Conservation (phyloP, 2,113 vertebrate genomes). For the Salminus brasiliensis region DNA sequence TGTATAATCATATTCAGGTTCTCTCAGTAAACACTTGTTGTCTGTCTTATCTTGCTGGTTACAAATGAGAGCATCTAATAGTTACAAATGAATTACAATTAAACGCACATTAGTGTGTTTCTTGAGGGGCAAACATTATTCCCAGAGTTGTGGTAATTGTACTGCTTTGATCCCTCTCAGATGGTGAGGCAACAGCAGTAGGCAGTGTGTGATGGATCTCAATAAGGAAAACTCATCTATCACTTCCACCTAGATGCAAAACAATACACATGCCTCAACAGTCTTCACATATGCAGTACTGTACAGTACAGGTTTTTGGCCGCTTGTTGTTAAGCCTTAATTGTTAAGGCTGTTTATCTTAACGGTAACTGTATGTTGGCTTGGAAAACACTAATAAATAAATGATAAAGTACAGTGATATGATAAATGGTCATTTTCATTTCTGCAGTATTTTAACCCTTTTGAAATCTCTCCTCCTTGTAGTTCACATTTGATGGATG, state of each 20-base stretch:
- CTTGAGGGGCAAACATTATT: neutral
- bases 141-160: neutral
- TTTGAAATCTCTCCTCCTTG: no score
- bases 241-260: neutral
- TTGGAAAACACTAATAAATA: no score
- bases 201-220: neutral
- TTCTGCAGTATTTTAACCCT: no score
- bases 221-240: neutral
- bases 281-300: neutral
- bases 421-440: no score
- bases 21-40: neutral
- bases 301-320: no score
- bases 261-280: neutral
- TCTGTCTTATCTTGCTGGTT: conserved; percentile 6
- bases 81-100: conserved; percentile 17
- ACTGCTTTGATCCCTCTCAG: neutral
- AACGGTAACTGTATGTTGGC: neutral
- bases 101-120: conserved; percentile 4
- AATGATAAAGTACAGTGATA: no score
- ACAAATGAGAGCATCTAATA: neutral
- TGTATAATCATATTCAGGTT: neutral
- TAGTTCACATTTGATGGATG: no score
- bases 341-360: neutral
- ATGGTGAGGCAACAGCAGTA: neutral
- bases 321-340: no score